These are phyloP conservation scores for Myotis brandtii DNA, from an alignment of 2,113 vertebrate genomes.

Conservation along the genomic window DNA sequence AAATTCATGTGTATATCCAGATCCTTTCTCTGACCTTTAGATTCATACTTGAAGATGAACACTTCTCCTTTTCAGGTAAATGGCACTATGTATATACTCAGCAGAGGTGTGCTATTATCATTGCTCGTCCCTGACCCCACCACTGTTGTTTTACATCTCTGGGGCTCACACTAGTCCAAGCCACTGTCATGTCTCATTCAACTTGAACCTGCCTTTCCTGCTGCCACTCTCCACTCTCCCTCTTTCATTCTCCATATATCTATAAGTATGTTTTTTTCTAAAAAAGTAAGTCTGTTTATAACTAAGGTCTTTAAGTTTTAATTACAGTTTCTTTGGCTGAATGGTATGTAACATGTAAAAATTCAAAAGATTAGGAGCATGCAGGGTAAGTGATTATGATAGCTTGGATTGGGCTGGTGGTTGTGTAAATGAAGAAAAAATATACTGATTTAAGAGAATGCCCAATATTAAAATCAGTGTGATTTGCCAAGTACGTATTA, in stretches of 20 bases:
- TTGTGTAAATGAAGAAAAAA: background rate
- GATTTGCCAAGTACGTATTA: background rate
- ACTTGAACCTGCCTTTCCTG: background rate
- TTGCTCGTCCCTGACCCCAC: too few species aligned
- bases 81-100: background rate
- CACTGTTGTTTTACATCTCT: background rate
- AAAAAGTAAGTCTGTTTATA: background rate
- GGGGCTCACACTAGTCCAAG: background rate
- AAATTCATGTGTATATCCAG: background rate
- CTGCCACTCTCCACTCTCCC: background rate
- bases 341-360: conserved; percentile 3
- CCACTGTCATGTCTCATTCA: background rate
- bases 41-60: background rate
- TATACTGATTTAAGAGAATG: background rate
- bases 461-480: background rate
- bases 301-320: conserved; percentile 20
- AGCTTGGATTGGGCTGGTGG: background rate
- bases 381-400: background rate
- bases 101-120: background rate
- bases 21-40: background rate
- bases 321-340: conserved; percentile 37
- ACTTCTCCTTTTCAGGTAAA: background rate
- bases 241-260: background rate
- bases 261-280: conserved; percentile 38
- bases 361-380: background rate